Conservation (phyloP, 2,888 invertebrate genomes). For the Epistrophella euchroma region DNA sequence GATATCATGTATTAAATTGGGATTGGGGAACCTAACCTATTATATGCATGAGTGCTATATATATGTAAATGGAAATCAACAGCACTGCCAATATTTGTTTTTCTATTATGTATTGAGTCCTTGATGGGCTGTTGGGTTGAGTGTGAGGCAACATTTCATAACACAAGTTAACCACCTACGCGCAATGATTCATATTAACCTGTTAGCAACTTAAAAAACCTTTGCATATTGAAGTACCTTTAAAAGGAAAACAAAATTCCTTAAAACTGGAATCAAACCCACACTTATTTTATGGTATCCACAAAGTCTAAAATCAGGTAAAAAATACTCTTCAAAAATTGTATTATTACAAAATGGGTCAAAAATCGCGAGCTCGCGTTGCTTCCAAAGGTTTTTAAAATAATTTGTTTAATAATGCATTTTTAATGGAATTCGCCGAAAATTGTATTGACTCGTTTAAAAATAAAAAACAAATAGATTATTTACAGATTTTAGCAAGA, state of each 20-base stretch:
- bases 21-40: background rate
- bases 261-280: too few species aligned
- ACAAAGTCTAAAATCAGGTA: too few species aligned
- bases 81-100: constrained; percentile 37
- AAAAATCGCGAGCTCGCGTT: too few species aligned
- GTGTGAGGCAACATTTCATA: constrained; percentile 15
- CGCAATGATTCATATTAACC: constrained; percentile 6
- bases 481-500: too few species aligned
- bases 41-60: constrained; percentile 4
- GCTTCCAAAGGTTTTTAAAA: too few species aligned
- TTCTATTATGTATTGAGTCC: constrained; percentile 47
- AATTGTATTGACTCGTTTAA: too few species aligned
- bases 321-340: too few species aligned
- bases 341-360: too few species aligned
- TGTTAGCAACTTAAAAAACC: background rate
- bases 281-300: too few species aligned
- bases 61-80: constrained; percentile 14
- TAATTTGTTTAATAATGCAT: too few species aligned
- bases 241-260: background rate
- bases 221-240: background rate
- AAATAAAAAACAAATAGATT: too few species aligned
- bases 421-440: too few species aligned
- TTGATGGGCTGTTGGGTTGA: constrained; percentile 18
- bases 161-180: background rate
- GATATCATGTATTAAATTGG: constrained; percentile 2